Evolutionary conservation across 2,888 invertebrate species (phyloP).

Genomic region (Theristus sp.): DNA sequence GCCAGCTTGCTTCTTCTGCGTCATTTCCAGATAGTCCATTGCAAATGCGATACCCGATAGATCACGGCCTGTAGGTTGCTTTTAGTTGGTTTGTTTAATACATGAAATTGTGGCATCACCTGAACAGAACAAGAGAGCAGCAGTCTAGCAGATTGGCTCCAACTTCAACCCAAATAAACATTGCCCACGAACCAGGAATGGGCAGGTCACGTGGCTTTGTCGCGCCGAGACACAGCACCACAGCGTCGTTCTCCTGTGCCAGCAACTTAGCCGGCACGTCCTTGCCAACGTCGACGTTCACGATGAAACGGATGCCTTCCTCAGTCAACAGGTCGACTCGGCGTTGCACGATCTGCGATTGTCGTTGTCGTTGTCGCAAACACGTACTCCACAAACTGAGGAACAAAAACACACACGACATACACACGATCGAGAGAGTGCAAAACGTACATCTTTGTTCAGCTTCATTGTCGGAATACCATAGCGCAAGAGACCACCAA

Average conservation of each 20-base stretch:
- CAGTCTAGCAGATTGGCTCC: too few species aligned
- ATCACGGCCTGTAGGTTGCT: conserved; percentile 40
- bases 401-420: too few species aligned
- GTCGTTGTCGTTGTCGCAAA: too few species aligned
- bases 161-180: too few species aligned
- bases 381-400: too few species aligned
- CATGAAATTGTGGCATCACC: too few species aligned
- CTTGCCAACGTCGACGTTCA: conserved; percentile 71
- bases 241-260: conserved; percentile 52
- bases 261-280: conserved; percentile 53
- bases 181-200: conserved; percentile 35
- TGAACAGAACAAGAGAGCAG: too few species aligned
- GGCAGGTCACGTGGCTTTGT: conserved; percentile 77
- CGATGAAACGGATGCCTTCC: conserved; percentile 76
- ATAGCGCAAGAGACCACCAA: conserved; percentile 84
- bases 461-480: conserved; percentile 99
- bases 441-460: conserved; percentile 66
- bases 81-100: too few species aligned
- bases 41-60: conserved; percentile 86
- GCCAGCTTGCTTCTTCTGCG: conserved; percentile 83
- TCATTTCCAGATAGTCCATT: conserved; percentile 86
- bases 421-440: too few species aligned
- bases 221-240: conserved; percentile 74
- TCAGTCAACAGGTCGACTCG: conserved; percentile 63
- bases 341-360: conserved; percentile 50